Conservation (phyloP, 2,888 invertebrate genomes). For the Fragum fragum region DNA sequence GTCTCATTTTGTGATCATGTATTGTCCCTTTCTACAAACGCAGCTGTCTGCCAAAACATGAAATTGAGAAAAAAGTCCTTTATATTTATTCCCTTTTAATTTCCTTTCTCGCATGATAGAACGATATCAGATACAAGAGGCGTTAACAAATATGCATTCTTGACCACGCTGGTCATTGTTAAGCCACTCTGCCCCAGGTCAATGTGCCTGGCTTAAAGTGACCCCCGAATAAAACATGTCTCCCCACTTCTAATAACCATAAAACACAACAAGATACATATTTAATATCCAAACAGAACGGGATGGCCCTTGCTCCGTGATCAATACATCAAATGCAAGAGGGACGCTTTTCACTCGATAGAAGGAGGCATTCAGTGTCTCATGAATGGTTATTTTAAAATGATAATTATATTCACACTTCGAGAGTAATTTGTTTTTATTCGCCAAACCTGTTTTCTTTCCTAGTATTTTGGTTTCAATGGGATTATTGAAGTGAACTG, state of each 20-base stretch:
- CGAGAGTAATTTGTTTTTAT: conserved; percentile 68
- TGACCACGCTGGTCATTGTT: conserved; percentile 50
- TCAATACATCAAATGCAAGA: conserved; percentile 53
- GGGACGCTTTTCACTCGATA: conserved; percentile 22
- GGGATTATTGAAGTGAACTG: neutral
- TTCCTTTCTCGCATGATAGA: conserved; percentile 53
- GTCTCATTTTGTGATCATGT: conserved; percentile 49
- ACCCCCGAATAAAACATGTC: conserved; percentile 59
- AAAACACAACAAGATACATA: conserved; percentile 55
- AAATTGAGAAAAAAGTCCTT: conserved; percentile 58
- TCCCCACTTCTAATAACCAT: conserved; percentile 49
- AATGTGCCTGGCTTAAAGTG: conserved; percentile 54
- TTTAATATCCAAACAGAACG: conserved; percentile 61
- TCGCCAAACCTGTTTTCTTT: conserved; percentile 24
- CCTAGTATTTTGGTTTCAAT: neutral
- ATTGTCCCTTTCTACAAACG: conserved; percentile 32
- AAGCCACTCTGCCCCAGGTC: conserved; percentile 62
- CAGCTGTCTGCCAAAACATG: conserved; percentile 52
- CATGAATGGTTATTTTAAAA: conserved; percentile 2
- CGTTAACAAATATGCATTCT: conserved; percentile 45
- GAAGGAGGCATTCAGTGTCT: conserved; percentile 11
- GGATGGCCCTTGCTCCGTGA: conserved; percentile 56
- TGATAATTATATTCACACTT: conserved; percentile 45
- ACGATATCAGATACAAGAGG: conserved; percentile 63
- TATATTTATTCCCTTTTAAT: conserved; percentile 66